Base-by-base conservation (phyloP, 2,797 vertebrate genomes). In the Pterois miles region DNA sequence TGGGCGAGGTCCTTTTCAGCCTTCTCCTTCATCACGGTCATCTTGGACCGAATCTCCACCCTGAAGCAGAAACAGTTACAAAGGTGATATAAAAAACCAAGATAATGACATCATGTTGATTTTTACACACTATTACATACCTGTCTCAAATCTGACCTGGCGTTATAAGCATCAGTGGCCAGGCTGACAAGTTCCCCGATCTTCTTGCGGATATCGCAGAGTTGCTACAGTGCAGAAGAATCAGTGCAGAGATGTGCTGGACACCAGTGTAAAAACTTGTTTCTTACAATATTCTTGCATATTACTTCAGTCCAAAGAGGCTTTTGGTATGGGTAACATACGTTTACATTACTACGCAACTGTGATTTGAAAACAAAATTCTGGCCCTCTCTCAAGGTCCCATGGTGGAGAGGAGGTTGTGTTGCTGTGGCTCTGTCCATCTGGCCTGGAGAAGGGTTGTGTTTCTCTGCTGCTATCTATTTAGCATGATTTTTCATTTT, bases 41-140 rank as follows among this genome's bases (percentile, higher is more conserved):
- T 92, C 92, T 97, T 97, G 59, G 93, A 81, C 86, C 96, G 96
- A 7, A 96, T 95, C 77, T 97, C 96, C 74, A 94, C 92, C 83
- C 97, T 98, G 53, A 59, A 23, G 33, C 12, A 73, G 14, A 70
- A 57, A 78, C 4, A 5, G 74, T 46, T 11, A 23, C 22, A 62
- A 43, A 65, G 18, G 34, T 54, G 3, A 57, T 6, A 59, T 38
- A 53, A 54, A 16, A 65, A n/a, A 69, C 6, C n/a, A 77, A 67
- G 4, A 38, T 50, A 5, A 76, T 33, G 3, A 68, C 33, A 36
- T 59, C 6, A 5, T 2, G 2, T 1, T 2, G n/a, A 25, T 46
- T 50, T 50, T 11, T 22, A 70, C n/a, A 31, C 4, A 65, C 14
- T 31, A 46, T 23, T 23, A 29, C 10, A 38, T 31, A 52, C 4